Evolutionary conservation across 1,140 invertebrate species (phyloP).

Genomic region (Wiebesia pumilae): DNA sequence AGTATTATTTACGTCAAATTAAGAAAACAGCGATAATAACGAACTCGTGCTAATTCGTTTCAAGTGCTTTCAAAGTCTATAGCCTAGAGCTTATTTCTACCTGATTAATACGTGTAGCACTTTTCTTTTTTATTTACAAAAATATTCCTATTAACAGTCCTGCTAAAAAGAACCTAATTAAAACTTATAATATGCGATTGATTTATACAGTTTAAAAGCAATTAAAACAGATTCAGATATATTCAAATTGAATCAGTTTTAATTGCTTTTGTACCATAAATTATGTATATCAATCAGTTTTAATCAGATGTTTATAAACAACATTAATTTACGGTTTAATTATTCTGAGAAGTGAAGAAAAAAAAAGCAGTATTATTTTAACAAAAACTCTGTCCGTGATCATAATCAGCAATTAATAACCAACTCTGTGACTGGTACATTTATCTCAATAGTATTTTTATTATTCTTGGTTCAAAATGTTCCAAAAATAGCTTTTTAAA

Average conservation of each 20-base stretch:
- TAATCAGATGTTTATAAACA: conserved; percentile 11
- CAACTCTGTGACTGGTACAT: too few species aligned
- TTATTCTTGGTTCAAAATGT: too few species aligned
- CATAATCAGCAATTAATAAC: too few species aligned
- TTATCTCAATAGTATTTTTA: too few species aligned
- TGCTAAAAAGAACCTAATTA: conserved; percentile 4
- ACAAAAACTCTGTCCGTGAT: too few species aligned
- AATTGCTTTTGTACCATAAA: neutral
- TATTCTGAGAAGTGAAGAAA: neutral
- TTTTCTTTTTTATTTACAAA: neutral
- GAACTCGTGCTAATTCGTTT: too few species aligned
- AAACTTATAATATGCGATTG: conserved; percentile 7
- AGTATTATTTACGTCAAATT: too few species aligned
- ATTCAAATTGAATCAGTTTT: conserved; percentile 20
- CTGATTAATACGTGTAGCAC: neutral
- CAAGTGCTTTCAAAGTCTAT: neutral
- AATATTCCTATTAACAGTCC: neutral
- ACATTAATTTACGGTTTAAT: neutral
- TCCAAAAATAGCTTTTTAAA: too few species aligned
- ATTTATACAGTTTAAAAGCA: conserved; percentile 8
- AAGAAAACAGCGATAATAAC: too few species aligned
- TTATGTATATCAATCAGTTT: neutral
- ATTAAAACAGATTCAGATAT: conserved; percentile 5
- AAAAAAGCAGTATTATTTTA: neutral
- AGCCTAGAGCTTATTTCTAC: neutral